Evolutionary conservation across 2,797 vertebrate species (phyloP).

Genomic region (Molossus alvarezi): DNA sequence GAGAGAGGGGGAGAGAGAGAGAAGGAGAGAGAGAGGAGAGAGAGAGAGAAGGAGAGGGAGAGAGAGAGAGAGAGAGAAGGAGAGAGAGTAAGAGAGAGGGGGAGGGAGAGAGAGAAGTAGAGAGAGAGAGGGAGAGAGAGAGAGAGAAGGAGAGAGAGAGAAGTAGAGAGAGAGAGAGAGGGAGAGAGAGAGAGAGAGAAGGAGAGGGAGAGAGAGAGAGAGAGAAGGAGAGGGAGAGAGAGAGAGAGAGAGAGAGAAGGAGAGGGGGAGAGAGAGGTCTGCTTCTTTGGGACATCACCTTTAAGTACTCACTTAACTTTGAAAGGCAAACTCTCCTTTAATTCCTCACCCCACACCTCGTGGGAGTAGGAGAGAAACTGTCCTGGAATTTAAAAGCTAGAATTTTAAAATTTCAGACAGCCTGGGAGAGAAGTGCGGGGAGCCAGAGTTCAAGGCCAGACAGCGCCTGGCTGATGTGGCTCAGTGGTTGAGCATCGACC

Average conservation of each 20-base stretch:
- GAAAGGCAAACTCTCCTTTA: not conserved
- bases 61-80: not conserved
- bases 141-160: no score
- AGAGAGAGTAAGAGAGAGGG: no score
- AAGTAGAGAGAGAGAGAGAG: no score
- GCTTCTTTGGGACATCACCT: not conserved
- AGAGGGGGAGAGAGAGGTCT: no score
- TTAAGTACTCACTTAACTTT: not conserved
- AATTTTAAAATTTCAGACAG: not conserved
- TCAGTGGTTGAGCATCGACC: no score
- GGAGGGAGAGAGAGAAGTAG: not conserved
- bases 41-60: not conserved
- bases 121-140: not conserved
- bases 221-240: not conserved
- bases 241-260: not conserved
- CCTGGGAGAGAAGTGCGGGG: not conserved
- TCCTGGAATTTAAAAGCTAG: not conserved
- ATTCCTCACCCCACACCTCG: not conserved
- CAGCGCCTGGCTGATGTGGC: not conserved
- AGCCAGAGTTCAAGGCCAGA: not conserved
- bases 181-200: no score
- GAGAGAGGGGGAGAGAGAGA: not conserved
- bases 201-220: not conserved
- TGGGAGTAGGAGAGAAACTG: not conserved
- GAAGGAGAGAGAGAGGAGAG: no score